Evolutionary conservation across 2,113 vertebrate species (phyloP), one percentile per base, ranked within the genome.

Genomic region (Astur gentilis): DNA sequence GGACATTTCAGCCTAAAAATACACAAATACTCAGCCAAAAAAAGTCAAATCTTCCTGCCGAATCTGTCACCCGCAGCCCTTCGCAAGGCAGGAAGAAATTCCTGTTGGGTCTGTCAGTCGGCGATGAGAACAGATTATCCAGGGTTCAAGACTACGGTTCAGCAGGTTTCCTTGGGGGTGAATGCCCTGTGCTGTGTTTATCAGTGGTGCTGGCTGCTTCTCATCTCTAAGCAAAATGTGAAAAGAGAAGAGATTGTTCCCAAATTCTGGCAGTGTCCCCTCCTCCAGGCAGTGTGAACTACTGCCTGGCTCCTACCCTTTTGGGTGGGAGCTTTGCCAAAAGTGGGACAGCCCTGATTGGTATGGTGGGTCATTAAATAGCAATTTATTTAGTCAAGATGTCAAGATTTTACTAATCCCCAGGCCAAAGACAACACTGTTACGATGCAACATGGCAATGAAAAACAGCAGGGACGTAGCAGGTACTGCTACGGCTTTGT

Each of bases 1-100:
- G 90, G 89, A 94, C 58, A 45, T 85, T 91, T 82, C 91, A 91
- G 81, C 87, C 91, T 94, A 94, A 97, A 97, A 97, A 95, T 93
- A 91, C 29, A 93, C 77, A 91, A 87, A 92, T 44, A 72, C 58
- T 83, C 49, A 89, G 80, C 94, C 84, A 91, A 93, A 94, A 93
- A 61, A 64, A 93, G 44, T 79, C 58, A 69, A 60, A 84, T 87
- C 81, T 89, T 73, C 40, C 92, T 75, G 94, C 60, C 1, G 2
- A 83, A 89, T 89, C 92, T 93, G 94, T 84, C 94, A 95, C 73
- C 83, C 85, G 29, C 71, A 83, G 87, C 93, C 66, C 83, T 86
- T 55, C 15, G 27, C 29, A n/a, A 94, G 40, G 71, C 76, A 88
- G 83, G 70, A 65, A 88, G 87, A 71, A 69, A 89, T 67, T 69